Evolutionary conservation across 2,797 vertebrate genomes (phyloP), one percentile per base, ranked within the genome.

Genomic region (Sorex maritimensis): DNA sequence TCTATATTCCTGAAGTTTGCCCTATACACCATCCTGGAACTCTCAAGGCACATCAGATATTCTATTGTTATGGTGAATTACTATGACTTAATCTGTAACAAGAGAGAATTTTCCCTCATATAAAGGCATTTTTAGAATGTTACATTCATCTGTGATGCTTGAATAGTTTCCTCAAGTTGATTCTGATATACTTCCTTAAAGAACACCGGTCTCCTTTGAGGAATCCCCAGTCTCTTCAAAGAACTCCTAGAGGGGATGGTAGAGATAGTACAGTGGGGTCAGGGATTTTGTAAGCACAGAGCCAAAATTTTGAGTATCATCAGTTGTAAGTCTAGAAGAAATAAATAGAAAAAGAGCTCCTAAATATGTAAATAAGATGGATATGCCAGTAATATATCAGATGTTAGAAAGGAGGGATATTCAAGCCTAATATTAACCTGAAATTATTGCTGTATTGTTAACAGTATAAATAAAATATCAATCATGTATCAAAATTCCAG

Each of bases 401-500:
- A 21, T n/a, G n/a, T 84, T 12, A 34, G 13, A 55, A 38, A 90
- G 12, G 61, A 80, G 44, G 17, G 24, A 11, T 14, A 28, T 23
- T 38, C 38, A 28, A 44, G 6, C 10, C 44, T 15, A 10, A 19
- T 17, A 23, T 52, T 38, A 11, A 19, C 67, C 44, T 49, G 4
- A 34, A 49, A 13, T 19, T 34, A 30, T 52, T 28, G 55, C 17
- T 28, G 17, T 55, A 6, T 65, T 12, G 11, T 81, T 58, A 34
- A 52, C 21, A 23, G 86, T 77, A 73, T 19, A 38, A 28, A n/a
- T 38, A 88, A 81, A 78, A 58, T 41, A 52, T 34, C 74, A 67
- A 41, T 10, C 17, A 63, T 28, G 21, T 44, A 11, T 24, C 10
- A 15, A 17, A 15, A 23, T 52, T n/a, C 2, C 15, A 52, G 49